A percentile compares a stretch with the other conserved stretches of the same genome.
phyloP scores from a whole-genome alignment of 2,797 vertebrate genomes.

The Miichthys miiuy region DNA sequence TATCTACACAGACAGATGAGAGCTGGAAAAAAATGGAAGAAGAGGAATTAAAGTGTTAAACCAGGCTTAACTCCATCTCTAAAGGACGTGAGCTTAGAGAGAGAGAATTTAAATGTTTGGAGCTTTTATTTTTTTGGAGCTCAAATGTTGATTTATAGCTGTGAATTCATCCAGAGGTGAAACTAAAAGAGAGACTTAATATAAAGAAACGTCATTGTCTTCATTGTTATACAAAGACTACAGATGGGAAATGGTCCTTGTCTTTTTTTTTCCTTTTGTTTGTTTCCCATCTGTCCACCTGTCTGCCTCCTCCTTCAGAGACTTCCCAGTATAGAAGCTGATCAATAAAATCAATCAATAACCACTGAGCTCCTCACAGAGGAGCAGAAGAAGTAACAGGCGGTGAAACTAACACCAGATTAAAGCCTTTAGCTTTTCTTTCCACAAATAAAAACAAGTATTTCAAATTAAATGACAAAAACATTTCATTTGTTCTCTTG shows the following conservation, averaged over 20 bases:
- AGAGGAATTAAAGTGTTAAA: conserved; percentile 4
- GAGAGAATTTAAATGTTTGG: background rate
- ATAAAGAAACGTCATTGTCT: background rate
- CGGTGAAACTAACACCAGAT: background rate
- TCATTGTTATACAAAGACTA: background rate
- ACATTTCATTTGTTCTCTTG: background rate
- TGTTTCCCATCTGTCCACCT: conserved; percentile 53
- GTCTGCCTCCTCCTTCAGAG: conserved; percentile 31
- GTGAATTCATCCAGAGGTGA: background rate
- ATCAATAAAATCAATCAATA: conserved; percentile 64
- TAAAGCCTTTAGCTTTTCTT: conserved; percentile 3
- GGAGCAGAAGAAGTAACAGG: conserved; percentile 4
- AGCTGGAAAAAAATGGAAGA: background rate
- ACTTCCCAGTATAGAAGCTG: conserved; percentile 24
- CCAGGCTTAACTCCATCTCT: conserved; percentile 25
- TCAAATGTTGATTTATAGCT: background rate
- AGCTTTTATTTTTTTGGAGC: background rate
- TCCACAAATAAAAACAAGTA: too few relatives aligned
- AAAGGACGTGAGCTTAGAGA: conserved; percentile 1
- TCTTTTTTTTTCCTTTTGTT: conserved; percentile 20
- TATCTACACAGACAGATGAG: background rate
- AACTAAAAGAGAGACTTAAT: background rate
- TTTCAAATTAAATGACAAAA: background rate
- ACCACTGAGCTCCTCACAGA: background rate
- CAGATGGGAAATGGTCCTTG: conserved; percentile 44